A percentile compares a stretch with the other conserved stretches of the same genome.
Evolutionary conservation across 2,113 vertebrate species (phyloP).

Genomic region (Podarcis cretensis): DNA sequence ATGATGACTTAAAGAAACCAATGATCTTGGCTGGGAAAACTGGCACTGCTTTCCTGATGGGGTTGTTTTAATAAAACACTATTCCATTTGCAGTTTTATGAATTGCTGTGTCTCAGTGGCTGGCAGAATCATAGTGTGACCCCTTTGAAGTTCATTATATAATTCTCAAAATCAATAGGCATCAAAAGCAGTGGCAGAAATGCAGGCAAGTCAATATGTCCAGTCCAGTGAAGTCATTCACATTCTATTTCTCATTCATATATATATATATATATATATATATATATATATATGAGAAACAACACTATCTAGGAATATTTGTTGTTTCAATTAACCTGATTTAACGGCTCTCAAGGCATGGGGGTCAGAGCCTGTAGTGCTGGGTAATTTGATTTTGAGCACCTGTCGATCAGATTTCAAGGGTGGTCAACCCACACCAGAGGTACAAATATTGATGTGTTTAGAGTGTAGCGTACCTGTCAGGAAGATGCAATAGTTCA

Average conservation of each 20-base stretch:
- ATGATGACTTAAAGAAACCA: constrained; percentile 12
- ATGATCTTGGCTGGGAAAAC: background rate
- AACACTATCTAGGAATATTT: constrained; percentile 51
- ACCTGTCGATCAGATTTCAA: constrained; percentile 54
- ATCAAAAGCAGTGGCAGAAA: constrained; percentile 59
- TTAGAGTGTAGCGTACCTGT: background rate
- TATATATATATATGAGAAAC: constrained; percentile 14
- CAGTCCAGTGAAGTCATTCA: constrained; percentile 33
- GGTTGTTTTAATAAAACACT: constrained; percentile 21
- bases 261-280: background rate
- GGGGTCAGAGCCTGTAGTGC: constrained; percentile 45
- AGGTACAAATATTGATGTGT: background rate
- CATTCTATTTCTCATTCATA: too few relatives aligned
- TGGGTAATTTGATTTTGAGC: constrained; percentile 64
- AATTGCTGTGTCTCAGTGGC: constrained; percentile 27
- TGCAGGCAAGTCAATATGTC: constrained; percentile 42
- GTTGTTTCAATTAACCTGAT: constrained; percentile 68
- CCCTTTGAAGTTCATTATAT: constrained; percentile 58
- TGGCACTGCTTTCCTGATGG: background rate
- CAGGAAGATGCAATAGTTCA: constrained; percentile 22
- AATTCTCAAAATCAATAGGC: constrained; percentile 66
- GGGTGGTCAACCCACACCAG: constrained; percentile 31
- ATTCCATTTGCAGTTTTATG: background rate
- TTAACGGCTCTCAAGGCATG: constrained; percentile 54
- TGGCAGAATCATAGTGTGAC: constrained; percentile 44